A percentile compares a stretch with the other conserved stretches of the same genome.
Evolutionary conservation across 2,888 invertebrate species (phyloP).

Genomic region (Agrotis segetum): DNA sequence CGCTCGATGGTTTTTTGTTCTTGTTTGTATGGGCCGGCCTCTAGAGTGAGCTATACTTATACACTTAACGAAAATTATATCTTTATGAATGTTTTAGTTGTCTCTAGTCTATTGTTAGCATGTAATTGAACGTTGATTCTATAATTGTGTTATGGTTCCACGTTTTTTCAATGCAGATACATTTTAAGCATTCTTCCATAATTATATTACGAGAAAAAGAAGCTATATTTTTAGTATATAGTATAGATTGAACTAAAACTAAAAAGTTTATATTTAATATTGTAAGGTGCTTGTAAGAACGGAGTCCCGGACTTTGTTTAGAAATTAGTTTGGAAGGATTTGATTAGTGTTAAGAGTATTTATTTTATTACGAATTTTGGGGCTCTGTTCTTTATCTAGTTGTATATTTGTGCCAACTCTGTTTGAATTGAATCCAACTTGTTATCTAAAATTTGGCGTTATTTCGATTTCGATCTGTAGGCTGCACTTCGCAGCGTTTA

Average conservation of each 20-base stretch:
- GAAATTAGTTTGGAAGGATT: conserved; percentile 83
- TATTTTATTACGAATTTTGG: conserved; percentile 80
- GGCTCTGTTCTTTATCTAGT: conserved; percentile 76
- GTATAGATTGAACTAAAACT: conserved; percentile 75
- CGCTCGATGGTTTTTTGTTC: conserved; percentile 79
- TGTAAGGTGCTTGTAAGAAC: conserved; percentile 84
- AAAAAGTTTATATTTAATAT: conserved; percentile 72
- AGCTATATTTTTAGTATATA: conserved; percentile 84
- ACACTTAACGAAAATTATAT: conserved; percentile 77
- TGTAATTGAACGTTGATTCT: conserved; percentile 70
- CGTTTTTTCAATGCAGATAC: conserved; percentile 76
- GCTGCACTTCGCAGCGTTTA: conserved; percentile 29
- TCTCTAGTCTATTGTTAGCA: conserved; percentile 89
- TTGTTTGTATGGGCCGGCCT: conserved; percentile 76
- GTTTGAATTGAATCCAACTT: conserved; percentile 59
- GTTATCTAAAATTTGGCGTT: conserved; percentile 48
- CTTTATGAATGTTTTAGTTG: conserved; percentile 84
- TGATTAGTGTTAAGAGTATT: conserved; percentile 85
- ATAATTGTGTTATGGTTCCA: conserved; percentile 70
- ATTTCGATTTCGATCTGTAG: conserved; percentile 41
- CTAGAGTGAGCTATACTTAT: conserved; percentile 81
- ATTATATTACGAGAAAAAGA: conserved; percentile 78
- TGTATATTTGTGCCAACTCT: conserved; percentile 87
- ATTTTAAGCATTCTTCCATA: conserved; percentile 85
- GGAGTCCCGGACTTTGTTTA: conserved; percentile 78